Base-by-base conservation (phyloP, 2,888 invertebrate species). In the Acanthococcus lagerstroemiae region DNA sequence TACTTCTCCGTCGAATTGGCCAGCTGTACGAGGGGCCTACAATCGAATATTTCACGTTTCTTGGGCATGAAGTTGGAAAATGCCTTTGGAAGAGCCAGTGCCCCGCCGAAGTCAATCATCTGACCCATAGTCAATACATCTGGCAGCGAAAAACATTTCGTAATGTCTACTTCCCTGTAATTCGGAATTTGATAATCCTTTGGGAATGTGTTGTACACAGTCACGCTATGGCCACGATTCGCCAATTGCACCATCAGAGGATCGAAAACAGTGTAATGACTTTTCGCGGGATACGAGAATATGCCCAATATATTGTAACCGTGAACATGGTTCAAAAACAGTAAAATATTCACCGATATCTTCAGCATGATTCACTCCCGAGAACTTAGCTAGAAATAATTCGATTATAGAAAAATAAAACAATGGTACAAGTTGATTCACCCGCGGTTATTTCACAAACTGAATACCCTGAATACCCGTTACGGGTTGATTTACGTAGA, bases 261-360 rank as follows among this genome's bases (percentile, higher is more conserved):
- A 26, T 66, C 55, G 24, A 68, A 66, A 21, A 67, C 54, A 7
- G 22, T n/a, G 30, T 67, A 68, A 44, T 69, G 69, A 9, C 69
- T 69, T 56, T 61, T 57, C 15, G 45, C 63, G n/a, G 61, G 55
- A 17, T 66, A 66, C 3, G 67, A 65, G 19, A 69, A 69, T 37
- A 69, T 22, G 21, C 66, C 66, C 55, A 69, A 66, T n/a, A 69
- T 68, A 4, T 63, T 54, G 24, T 50, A 50, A n/a, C 27, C 27
- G 27, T n/a, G n/a, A n/a, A n/a, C n/a, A n/a, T n/a, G n/a, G n/a
- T n/a, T n/a, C n/a, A n/a, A n/a, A n/a, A n/a, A n/a, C n/a, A n/a
- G n/a, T n/a, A n/a, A n/a, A n/a, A n/a, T n/a, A n/a, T n/a, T n/a
- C n/a, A n/a, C n/a, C n/a, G n/a, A n/a, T n/a, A n/a, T n/a, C n/a